Evolutionary conservation across 2,113 vertebrate species (phyloP).

Genomic region (Heterotilapia buettikoferi): DNA sequence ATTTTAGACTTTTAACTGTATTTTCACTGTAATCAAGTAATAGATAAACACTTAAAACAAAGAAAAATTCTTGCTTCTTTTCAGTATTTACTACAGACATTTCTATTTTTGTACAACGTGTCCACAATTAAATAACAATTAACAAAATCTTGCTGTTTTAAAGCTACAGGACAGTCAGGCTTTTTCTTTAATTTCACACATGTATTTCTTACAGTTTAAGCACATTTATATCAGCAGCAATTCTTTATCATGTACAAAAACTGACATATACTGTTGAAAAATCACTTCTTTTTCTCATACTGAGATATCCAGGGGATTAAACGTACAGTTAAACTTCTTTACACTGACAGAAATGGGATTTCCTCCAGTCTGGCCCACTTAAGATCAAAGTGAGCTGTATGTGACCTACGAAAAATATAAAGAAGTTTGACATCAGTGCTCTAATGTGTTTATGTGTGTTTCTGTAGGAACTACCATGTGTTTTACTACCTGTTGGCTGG

Average conservation of each 20-base stretch:
- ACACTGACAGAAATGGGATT: not conserved
- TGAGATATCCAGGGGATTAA: not conserved
- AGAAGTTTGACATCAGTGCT: not conserved
- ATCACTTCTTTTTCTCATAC: not conserved
- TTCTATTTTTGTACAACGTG: not conserved
- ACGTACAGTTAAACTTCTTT: not conserved
- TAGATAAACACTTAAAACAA: not conserved
- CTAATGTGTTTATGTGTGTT: not conserved
- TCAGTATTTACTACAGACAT: not conserved
- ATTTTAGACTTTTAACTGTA: not conserved
- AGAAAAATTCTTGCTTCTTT: not conserved
- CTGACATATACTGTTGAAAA: not conserved
- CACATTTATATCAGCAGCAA: not conserved
- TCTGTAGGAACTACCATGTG: slow-evolving; percentile 91
- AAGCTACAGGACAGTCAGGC: not conserved
- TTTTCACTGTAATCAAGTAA: not conserved
- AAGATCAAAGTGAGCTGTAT: not conserved
- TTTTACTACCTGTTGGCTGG: slow-evolving; percentile 97
- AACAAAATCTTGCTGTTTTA: not conserved
- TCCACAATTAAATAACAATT: not conserved
- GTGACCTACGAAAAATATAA: not conserved
- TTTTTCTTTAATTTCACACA: not conserved
- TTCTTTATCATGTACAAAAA: not conserved
- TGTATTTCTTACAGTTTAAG: not conserved
- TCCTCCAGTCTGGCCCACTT: not conserved